phyloP scores from a whole-genome alignment of 2,113 vertebrate species.

The Pampusana beccarii region DNA sequence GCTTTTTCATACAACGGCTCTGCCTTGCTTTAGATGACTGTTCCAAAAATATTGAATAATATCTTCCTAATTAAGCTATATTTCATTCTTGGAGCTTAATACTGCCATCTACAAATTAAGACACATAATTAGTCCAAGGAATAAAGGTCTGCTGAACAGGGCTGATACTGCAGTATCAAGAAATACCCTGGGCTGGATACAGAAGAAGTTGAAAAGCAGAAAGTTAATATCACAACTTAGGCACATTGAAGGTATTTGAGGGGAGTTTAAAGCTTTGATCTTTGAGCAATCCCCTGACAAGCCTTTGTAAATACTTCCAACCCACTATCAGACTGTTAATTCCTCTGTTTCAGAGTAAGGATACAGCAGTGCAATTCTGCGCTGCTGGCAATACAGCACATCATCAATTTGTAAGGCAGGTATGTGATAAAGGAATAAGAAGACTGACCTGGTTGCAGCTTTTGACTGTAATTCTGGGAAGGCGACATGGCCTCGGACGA shows the following conservation, averaged over 20 bases:
- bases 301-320: constrained; percentile 7
- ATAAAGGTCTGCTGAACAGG: background rate
- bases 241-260: background rate
- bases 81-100: background rate
- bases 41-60: background rate
- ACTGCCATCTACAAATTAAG: background rate
- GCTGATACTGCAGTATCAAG: background rate
- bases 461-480: constrained; percentile 84
- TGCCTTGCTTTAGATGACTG: background rate
- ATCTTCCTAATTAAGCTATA: background rate
- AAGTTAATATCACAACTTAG: background rate
- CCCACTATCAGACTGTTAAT: background rate
- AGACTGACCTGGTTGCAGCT: constrained; percentile 81
- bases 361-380: background rate
- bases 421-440: background rate
- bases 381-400: background rate
- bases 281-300: background rate
- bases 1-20: background rate
- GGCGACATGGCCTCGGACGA: constrained; percentile 86
- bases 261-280: background rate
- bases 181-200: background rate
- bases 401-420: background rate
- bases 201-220: background rate
- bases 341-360: background rate
- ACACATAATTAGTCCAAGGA: background rate